These are phyloP conservation scores for Anagyrus pseudococci DNA, from an alignment of 2,888 invertebrate species.

Conservation along the genomic window DNA sequence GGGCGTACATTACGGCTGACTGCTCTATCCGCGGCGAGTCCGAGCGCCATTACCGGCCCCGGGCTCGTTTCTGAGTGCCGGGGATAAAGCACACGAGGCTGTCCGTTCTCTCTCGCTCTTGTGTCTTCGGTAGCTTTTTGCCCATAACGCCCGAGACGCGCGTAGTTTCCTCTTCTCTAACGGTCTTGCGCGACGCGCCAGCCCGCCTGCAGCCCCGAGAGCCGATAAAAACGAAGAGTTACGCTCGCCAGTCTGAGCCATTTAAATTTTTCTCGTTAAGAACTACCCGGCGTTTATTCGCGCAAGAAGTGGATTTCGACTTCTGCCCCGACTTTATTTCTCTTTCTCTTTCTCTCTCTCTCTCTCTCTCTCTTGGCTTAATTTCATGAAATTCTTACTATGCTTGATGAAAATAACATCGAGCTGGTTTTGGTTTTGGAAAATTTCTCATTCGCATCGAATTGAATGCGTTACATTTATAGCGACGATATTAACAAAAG, in stretches of 20 bases:
- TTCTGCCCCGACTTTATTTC: too few species aligned
- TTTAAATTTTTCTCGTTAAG: constrained; percentile 22
- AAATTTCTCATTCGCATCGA: too few species aligned
- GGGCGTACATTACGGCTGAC: constrained; percentile 29
- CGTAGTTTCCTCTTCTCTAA: constrained; percentile 37
- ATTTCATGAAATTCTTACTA: too few species aligned
- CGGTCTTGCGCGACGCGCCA: constrained; percentile 7
- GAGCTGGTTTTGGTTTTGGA: too few species aligned
- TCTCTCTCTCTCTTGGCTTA: too few species aligned
- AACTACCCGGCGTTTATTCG: neutral
- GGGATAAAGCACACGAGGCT: constrained; percentile 33
- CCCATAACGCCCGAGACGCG: constrained; percentile 51
- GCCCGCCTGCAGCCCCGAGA: neutral
- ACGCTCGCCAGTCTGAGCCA: constrained; percentile 2
- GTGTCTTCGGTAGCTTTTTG: constrained; percentile 39
- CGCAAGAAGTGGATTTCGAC: too few species aligned
- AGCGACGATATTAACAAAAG: too few species aligned
- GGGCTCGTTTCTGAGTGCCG: neutral
- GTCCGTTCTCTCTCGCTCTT: constrained; percentile 23
- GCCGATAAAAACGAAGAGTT: constrained; percentile 27
- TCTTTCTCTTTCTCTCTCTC: too few species aligned
- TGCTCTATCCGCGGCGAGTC: constrained; percentile 8
- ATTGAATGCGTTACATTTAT: too few species aligned
- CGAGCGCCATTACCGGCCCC: neutral
- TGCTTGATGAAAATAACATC: too few species aligned